Evolutionary conservation across 2,113 vertebrate genomes (phyloP).

Genomic region (Ctenomys sociabilis): DNA sequence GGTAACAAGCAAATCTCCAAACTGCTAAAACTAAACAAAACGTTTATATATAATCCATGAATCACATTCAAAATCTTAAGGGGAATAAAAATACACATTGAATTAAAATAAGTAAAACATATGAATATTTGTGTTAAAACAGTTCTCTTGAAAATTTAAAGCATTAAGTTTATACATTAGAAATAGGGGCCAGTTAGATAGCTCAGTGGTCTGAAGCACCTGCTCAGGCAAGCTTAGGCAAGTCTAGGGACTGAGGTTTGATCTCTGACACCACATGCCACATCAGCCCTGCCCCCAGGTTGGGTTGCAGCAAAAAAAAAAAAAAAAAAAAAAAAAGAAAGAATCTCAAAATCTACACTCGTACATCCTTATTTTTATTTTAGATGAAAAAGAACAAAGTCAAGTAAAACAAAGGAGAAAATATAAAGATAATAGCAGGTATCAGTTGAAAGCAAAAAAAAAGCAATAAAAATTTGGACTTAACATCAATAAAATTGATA

Average conservation of each 20-base stretch:
- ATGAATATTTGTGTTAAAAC: background rate
- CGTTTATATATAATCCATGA: background rate
- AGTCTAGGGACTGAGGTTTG: too few relatives aligned
- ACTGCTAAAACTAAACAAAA: background rate
- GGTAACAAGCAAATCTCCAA: background rate
- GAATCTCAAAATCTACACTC: background rate
- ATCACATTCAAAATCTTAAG: background rate
- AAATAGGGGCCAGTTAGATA: too few relatives aligned
- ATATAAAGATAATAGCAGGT: background rate
- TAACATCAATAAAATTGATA: background rate
- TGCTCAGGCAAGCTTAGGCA: too few relatives aligned
- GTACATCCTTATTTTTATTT: background rate
- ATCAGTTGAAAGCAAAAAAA: background rate
- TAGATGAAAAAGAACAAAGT: background rate
- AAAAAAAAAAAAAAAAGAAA: background rate
- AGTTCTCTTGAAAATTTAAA: background rate
- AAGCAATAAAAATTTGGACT: background rate
- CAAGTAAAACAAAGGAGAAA: background rate
- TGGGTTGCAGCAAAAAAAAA: too few relatives aligned
- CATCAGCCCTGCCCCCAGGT: too few relatives aligned
- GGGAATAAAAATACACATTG: background rate
- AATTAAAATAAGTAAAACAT: conserved; percentile 24
- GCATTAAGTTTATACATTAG: background rate
- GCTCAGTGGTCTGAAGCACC: too few relatives aligned
- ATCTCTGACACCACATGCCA: too few relatives aligned